phyloP scores from a whole-genome alignment of 2,113 vertebrate genomes.

The Emydocephalus ijimae region DNA sequence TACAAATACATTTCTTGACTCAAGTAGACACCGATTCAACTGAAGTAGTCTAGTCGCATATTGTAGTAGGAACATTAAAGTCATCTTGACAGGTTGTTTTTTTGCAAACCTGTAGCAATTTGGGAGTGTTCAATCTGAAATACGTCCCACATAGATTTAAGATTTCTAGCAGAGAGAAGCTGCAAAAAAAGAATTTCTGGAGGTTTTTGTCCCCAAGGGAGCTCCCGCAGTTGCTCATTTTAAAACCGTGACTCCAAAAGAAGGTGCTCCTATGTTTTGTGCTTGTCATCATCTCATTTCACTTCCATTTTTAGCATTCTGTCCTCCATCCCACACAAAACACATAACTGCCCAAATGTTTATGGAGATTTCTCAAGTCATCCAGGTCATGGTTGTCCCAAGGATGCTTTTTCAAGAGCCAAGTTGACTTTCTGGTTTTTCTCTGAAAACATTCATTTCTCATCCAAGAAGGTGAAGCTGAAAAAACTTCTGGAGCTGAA shows the following conservation, averaged over 20 bases:
- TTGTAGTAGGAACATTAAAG: conserved; percentile 36
- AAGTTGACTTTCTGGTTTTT: neutral
- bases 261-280: neutral
- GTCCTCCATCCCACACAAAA: neutral
- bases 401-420: neutral
- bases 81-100: conserved; percentile 39
- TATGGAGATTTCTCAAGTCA: neutral
- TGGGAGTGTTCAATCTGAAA: conserved; percentile 50
- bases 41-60: conserved; percentile 22
- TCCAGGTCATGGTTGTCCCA: neutral
- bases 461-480: too few species aligned
- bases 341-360: neutral
- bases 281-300: neutral
- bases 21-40: conserved; percentile 17
- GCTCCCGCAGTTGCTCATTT: neutral
- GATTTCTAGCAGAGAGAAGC: conserved; percentile 46
- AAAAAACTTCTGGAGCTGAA: too few species aligned
- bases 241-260: neutral
- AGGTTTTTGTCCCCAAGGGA: neutral
- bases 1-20: conserved; percentile 20
- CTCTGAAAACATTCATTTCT: too few species aligned
- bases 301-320: neutral
- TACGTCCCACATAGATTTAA: conserved; percentile 40
- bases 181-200: neutral
- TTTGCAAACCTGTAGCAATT: conserved; percentile 43